Percentiles rank a stretch among this genome's conserved stretches.
phyloP scores from a whole-genome alignment of 2,797 vertebrate species.

The Acridotheres tristis region DNA sequence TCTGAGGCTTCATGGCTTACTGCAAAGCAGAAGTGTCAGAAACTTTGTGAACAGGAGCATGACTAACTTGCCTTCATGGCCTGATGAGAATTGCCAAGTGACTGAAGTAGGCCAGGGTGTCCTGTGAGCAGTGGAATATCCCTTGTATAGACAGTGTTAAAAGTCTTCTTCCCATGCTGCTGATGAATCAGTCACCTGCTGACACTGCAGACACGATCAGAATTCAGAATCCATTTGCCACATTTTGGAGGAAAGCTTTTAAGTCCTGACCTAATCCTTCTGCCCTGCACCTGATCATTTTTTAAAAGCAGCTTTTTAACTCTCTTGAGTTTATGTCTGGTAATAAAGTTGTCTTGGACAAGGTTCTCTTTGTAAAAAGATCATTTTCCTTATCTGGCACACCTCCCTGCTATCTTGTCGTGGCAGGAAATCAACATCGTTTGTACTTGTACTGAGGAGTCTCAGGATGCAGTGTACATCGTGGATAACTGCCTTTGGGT shows the following conservation, averaged over 20 bases:
- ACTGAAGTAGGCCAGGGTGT: background rate
- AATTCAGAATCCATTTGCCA: conserved; percentile 37
- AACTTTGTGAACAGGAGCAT: background rate
- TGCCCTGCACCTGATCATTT: background rate
- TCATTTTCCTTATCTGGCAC: background rate
- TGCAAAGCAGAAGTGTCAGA: background rate
- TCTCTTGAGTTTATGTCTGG: background rate
- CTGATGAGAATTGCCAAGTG: conserved; percentile 16
- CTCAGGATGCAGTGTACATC: background rate
- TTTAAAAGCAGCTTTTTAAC: background rate
- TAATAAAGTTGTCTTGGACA: conserved; percentile 14
- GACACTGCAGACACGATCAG: background rate
- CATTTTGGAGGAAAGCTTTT: conserved; percentile 40
- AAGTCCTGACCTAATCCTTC: background rate
- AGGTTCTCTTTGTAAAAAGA: background rate
- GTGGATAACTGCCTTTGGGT: background rate
- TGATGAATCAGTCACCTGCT: conserved; percentile 26
- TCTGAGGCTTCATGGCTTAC: background rate
- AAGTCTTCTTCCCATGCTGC: conserved; percentile 15
- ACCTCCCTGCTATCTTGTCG: background rate
- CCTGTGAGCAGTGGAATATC: background rate
- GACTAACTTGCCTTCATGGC: background rate
- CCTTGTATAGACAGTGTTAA: background rate
- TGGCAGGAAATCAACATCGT: background rate
- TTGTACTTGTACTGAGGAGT: background rate